A percentile compares a stretch with the other conserved stretches of the same genome.
These are phyloP conservation scores for Saimiri boliviensis DNA, from an alignment of 2,113 vertebrate genomes.

Conservation along the genomic window DNA sequence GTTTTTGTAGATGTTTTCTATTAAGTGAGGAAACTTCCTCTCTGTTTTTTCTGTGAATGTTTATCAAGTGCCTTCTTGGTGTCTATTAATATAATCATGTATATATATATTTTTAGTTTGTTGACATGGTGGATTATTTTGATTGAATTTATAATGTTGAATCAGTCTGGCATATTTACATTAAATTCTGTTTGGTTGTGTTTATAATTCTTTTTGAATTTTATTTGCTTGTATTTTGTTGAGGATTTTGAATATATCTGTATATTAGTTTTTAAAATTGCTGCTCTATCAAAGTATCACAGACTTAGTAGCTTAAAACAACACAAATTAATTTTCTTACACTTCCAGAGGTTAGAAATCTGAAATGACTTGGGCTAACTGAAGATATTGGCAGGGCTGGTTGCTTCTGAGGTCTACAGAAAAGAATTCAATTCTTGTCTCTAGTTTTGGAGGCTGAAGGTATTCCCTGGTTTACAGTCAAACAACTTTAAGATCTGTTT, in stretches of 20 bases:
- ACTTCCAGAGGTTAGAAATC: neutral
- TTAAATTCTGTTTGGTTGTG: neutral
- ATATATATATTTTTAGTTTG: neutral
- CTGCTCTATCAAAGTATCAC: neutral
- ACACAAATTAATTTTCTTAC: neutral
- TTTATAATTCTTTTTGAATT: neutral
- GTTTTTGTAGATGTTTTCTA: neutral
- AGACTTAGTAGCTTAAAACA: neutral
- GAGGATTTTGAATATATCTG: neutral
- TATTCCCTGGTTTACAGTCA: neutral
- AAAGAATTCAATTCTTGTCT: neutral
- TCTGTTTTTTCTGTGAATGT: neutral
- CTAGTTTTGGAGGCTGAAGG: neutral
- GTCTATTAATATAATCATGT: neutral
- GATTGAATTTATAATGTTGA: neutral
- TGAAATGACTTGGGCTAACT: neutral
- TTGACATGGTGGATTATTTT: neutral
- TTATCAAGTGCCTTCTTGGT: neutral
- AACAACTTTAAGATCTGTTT: neutral
- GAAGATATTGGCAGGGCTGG: neutral
- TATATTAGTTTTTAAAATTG: no score
- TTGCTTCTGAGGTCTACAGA: neutral
- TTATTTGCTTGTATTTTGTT: neutral
- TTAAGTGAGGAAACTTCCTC: neutral
- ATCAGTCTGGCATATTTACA: neutral